phyloP scores from a whole-genome alignment of 2,113 vertebrate genomes.

The Gobiocypris rarus region DNA sequence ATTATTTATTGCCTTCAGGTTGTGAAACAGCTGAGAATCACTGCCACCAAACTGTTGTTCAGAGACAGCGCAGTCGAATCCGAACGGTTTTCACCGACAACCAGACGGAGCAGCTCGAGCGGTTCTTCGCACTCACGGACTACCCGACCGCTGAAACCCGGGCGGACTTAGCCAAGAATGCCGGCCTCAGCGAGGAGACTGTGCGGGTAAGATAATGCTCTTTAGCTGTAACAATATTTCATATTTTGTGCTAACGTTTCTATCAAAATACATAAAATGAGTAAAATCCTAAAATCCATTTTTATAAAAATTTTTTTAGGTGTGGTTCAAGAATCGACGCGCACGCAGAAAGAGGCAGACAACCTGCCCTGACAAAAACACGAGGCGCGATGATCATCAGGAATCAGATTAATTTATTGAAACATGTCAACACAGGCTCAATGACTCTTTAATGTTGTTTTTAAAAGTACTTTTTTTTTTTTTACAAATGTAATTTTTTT shows the following conservation, averaged over 20 bases:
- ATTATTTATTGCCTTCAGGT: slow-evolving; percentile 5
- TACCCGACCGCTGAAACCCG: slow-evolving; percentile 69
- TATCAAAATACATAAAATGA: neutral
- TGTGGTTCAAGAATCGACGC: slow-evolving; percentile 80
- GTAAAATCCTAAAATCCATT: neutral
- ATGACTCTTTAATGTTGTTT: neutral
- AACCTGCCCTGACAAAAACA: slow-evolving; percentile 5
- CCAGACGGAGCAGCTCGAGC: slow-evolving; percentile 71
- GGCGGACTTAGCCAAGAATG: slow-evolving; percentile 62
- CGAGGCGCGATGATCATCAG: slow-evolving; percentile 34
- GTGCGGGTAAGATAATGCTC: slow-evolving; percentile 68
- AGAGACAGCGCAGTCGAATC: slow-evolving; percentile 59
- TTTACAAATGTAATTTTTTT: neutral
- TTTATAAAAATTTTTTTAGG: slow-evolving; percentile 54
- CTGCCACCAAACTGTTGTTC: neutral
- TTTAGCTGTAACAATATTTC: neutral
- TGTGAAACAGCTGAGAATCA: slow-evolving; percentile 30
- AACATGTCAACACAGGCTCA: neutral
- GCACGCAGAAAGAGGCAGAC: slow-evolving; percentile 69
- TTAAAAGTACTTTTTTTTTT: neutral
- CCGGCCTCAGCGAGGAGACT: slow-evolving; percentile 72
- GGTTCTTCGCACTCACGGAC: slow-evolving; percentile 66
- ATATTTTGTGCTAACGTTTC: neutral
- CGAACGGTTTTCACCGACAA: slow-evolving; percentile 74
- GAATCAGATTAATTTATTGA: slow-evolving; percentile 17